Percentiles rank a stretch among this genome's conserved stretches.
Evolutionary conservation across 2,888 invertebrate genomes (phyloP).

Genomic region (Strigamia maritima): DNA sequence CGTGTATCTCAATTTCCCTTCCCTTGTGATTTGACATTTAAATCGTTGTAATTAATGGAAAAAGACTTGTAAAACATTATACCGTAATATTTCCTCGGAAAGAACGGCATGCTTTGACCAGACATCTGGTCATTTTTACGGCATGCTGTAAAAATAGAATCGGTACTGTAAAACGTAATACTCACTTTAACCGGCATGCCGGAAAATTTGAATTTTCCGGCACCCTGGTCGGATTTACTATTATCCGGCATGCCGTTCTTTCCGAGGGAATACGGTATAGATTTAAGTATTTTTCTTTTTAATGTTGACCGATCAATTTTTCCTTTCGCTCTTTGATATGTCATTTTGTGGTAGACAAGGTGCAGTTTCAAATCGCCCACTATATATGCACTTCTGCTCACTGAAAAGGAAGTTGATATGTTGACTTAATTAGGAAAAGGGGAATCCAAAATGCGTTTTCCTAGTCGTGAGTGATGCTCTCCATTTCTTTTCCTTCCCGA

Average conservation of each 20-base stretch:
- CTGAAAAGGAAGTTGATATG: conserved; percentile 36
- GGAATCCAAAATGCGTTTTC: conserved; percentile 34
- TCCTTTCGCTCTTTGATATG: neutral
- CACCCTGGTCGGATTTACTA: no score
- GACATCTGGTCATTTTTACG: no score
- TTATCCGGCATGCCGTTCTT: no score
- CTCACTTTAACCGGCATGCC: no score
- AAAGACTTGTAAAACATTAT: no score
- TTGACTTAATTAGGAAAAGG: conserved; percentile 37
- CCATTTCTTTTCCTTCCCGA: conserved; percentile 30
- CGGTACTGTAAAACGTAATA: no score
- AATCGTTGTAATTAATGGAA: neutral
- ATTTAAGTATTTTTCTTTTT: conserved; percentile 5
- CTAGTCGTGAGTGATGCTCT: conserved; percentile 29
- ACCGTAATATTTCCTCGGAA: no score
- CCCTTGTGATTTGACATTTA: neutral
- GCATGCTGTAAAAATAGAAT: no score
- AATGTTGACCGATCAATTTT: conserved; percentile 7
- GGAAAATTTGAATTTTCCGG: no score
- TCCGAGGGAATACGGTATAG: no score
- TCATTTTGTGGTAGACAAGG: conserved; percentile 17
- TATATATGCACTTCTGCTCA: conserved; percentile 31
- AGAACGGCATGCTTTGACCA: no score
- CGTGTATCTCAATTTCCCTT: neutral
- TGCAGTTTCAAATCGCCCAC: conserved; percentile 30